Evolutionary conservation across 2,113 vertebrate genomes (phyloP).

Genomic region (Poecilia latipinna): DNA sequence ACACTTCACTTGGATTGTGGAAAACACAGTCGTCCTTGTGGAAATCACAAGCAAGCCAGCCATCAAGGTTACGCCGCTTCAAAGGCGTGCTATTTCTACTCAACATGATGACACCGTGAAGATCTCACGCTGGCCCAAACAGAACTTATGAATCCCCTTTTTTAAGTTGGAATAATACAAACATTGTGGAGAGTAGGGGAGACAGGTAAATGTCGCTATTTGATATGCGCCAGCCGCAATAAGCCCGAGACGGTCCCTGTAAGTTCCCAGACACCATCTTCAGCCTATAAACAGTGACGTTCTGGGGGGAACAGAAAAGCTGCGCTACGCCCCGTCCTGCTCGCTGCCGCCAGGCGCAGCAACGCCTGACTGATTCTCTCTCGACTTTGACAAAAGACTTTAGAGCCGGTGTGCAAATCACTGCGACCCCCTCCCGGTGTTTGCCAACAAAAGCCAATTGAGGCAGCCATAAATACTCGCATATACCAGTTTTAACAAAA

Average conservation of each 20-base stretch:
- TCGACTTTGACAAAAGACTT: slow-evolving; percentile 71
- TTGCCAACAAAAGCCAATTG: slow-evolving; percentile 77
- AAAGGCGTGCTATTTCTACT: too few relatives aligned
- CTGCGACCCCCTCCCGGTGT: slow-evolving; percentile 45
- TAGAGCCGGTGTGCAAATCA: slow-evolving; percentile 77
- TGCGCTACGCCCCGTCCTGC: slow-evolving; percentile 48
- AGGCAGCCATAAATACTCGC: slow-evolving; percentile 73
- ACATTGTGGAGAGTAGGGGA: slow-evolving; percentile 8
- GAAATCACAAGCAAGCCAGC: too few relatives aligned
- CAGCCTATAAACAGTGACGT: slow-evolving; percentile 60
- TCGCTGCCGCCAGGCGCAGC: slow-evolving; percentile 52
- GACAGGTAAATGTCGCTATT: slow-evolving; percentile 35
- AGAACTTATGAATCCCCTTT: not conserved
- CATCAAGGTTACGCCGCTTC: too few relatives aligned
- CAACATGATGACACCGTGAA: too few relatives aligned
- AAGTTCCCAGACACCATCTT: slow-evolving; percentile 35
- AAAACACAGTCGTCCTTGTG: too few relatives aligned
- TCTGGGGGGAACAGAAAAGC: slow-evolving; percentile 56
- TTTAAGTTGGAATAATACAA: not conserved
- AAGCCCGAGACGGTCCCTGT: slow-evolving; percentile 19
- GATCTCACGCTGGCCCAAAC: not conserved
- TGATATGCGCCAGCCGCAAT: slow-evolving; percentile 27
- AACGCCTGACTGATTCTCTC: slow-evolving; percentile 58
- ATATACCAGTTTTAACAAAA: slow-evolving; percentile 72
- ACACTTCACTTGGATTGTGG: too few relatives aligned